phyloP scores from a whole-genome alignment of 1,140 invertebrate genomes.

The Trichonephila clavipes region DNA sequence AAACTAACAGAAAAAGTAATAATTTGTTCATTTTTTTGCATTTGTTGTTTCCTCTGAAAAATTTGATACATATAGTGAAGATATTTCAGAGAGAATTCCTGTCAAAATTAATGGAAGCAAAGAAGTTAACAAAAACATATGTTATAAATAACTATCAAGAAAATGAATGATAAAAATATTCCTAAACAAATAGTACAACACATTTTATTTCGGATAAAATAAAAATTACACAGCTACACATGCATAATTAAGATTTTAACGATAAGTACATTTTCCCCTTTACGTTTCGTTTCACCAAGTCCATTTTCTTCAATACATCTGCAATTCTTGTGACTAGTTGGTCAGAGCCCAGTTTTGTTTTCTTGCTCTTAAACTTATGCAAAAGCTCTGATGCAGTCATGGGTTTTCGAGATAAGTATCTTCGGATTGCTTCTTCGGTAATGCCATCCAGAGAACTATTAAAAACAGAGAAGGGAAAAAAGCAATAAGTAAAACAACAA shows the following conservation, averaged over 20 bases:
- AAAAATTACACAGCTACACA: constrained; percentile 9
- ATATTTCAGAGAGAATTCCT: too few relatives aligned
- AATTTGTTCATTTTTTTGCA: too few relatives aligned
- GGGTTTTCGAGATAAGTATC: constrained; percentile 96
- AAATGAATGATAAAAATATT: too few relatives aligned
- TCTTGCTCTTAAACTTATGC: constrained; percentile 97
- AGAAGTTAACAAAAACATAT: too few relatives aligned
- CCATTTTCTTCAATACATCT: constrained; percentile 95
- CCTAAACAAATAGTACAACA: not conserved
- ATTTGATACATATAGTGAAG: too few relatives aligned
- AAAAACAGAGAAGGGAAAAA: constrained; percentile 58
- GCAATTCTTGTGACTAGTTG: constrained; percentile 95
- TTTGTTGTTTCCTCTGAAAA: too few relatives aligned
- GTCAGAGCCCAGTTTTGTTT: constrained; percentile 93
- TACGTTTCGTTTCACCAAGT: constrained; percentile 94
- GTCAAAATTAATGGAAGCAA: too few relatives aligned
- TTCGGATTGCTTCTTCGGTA: constrained; percentile 94
- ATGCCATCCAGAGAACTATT: constrained; percentile 90
- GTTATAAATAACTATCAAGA: too few relatives aligned
- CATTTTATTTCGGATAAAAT: not conserved
- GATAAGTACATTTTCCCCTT: constrained; percentile 97
- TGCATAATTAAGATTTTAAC: constrained; percentile 82
- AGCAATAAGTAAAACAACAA: too few relatives aligned
- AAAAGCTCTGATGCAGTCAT: constrained; percentile 97
- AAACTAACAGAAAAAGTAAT: too few relatives aligned